These are phyloP conservation scores for Ciona savignyi DNA, from an alignment of 23 tunicate species.

Conservation along the genomic window DNA sequence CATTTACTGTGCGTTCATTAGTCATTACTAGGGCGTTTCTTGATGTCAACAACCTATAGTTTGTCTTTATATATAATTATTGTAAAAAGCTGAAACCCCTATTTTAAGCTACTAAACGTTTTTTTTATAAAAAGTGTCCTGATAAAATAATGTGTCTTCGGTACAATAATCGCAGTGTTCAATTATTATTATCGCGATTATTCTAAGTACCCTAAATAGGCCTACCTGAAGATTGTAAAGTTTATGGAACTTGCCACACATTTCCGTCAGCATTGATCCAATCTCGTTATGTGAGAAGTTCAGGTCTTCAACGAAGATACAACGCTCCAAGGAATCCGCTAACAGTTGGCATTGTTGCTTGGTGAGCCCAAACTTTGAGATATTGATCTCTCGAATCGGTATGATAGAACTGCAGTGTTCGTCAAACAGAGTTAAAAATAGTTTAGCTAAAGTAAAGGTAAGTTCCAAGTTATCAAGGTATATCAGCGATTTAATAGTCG, in stretches of 20 bases:
- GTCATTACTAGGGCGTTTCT: no score
- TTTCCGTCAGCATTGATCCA: slow-evolving; percentile 10
- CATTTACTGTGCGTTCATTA: no score
- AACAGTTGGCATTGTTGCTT: slow-evolving; percentile 16
- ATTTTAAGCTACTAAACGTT: no score
- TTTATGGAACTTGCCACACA: slow-evolving; percentile 5
- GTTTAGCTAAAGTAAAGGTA: not conserved
- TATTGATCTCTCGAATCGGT: slow-evolving; percentile 22
- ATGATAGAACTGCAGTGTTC: slow-evolving; percentile 3
- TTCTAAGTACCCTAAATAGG: no score
- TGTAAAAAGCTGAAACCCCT: no score
- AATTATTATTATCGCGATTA: no score
- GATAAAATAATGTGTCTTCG: no score
- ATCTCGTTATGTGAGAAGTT: slow-evolving; percentile 43
- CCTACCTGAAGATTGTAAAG: slow-evolving; percentile 20
- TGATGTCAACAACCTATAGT: no score
- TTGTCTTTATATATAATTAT: no score
- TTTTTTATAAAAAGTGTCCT: no score
- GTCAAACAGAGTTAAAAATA: slow-evolving; percentile 25
- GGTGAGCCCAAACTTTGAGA: slow-evolving; percentile 11
- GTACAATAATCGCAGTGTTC: no score
- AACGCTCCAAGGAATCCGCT: slow-evolving; percentile 11
- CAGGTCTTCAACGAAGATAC: slow-evolving; percentile 20
- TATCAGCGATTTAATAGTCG: slow-evolving; percentile 11
- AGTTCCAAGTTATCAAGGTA: slow-evolving; percentile 36